Evolutionary conservation across 2,888 invertebrate genomes (phyloP).

Genomic region (Ophonus ardosiacus): DNA sequence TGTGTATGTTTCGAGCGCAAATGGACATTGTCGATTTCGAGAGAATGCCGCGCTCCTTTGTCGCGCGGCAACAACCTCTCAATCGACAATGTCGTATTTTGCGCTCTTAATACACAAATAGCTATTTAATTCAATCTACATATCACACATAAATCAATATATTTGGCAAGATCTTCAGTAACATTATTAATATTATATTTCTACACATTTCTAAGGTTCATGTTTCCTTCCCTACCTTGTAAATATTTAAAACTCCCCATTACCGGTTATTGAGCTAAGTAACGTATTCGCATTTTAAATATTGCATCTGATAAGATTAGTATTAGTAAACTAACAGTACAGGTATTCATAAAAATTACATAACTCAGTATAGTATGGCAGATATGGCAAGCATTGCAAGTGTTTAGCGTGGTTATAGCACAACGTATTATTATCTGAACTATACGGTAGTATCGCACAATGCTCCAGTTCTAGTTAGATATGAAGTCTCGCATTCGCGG

Average conservation of each 20-base stretch:
- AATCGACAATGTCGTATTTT: no score
- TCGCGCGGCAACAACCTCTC: no score
- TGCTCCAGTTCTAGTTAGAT: constrained; percentile 38
- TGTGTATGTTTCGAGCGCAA: no score
- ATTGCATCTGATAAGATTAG: constrained; percentile 11
- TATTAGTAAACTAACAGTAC: constrained; percentile 29
- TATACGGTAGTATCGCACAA: constrained; percentile 24
- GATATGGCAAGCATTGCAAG: constrained; percentile 21
- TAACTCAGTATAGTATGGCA: not conserved
- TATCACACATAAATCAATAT: no score
- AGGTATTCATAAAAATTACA: constrained; percentile 34
- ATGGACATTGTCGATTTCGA: no score
- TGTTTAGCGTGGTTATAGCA: constrained; percentile 20
- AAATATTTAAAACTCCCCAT: not conserved
- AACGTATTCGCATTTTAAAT: not conserved
- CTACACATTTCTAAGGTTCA: no score
- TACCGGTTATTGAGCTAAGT: not conserved
- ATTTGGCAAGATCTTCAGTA: no score
- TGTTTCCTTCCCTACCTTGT: not conserved
- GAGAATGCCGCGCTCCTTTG: no score
- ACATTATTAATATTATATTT: no score
- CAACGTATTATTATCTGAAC: not conserved
- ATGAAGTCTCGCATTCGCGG: not conserved
- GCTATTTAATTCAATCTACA: no score
- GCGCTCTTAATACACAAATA: no score